Conservation (phyloP, 1,140 invertebrate genomes). For the Melipona quadrifasciata region DNA sequence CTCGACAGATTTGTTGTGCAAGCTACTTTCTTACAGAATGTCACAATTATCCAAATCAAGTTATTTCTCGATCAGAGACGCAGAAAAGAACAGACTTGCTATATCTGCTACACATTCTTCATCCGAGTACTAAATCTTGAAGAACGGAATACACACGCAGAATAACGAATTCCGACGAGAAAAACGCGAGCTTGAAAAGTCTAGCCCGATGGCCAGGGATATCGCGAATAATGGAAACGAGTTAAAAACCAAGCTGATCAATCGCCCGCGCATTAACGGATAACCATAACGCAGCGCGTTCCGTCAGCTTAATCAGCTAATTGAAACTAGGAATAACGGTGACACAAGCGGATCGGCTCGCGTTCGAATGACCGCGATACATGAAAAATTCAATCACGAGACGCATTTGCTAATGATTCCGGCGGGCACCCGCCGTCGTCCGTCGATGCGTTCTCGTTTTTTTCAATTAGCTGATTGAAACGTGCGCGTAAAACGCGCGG, state of each 20-base stretch:
- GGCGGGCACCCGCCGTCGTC: constrained; percentile 16
- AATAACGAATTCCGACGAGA: too few species aligned
- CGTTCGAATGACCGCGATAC: constrained; percentile 53
- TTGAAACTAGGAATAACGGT: constrained; percentile 47
- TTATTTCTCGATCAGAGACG: too few species aligned
- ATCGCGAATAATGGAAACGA: not conserved
- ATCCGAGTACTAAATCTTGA: too few species aligned
- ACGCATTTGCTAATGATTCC: constrained; percentile 67
- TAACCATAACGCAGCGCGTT: not conserved
- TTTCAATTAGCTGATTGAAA: constrained; percentile 64
- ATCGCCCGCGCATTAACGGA: constrained; percentile 40
- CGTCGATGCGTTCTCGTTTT: constrained; percentile 53
- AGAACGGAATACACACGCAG: too few species aligned
- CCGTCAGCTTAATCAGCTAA: constrained; percentile 63
- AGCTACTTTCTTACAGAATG: too few species aligned
- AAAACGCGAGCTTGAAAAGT: too few species aligned
- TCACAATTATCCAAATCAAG: too few species aligned
- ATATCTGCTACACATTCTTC: too few species aligned
- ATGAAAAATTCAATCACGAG: constrained; percentile 66
- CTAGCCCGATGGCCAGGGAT: too few species aligned
- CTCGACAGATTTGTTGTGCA: too few species aligned
- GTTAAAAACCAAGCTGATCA: constrained; percentile 7
- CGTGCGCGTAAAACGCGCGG: not conserved
- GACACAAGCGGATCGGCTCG: not conserved
- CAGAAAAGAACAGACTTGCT: too few species aligned